Evolutionary conservation across 2,113 vertebrate species (phyloP).

Genomic region (Psettodes erumei): DNA sequence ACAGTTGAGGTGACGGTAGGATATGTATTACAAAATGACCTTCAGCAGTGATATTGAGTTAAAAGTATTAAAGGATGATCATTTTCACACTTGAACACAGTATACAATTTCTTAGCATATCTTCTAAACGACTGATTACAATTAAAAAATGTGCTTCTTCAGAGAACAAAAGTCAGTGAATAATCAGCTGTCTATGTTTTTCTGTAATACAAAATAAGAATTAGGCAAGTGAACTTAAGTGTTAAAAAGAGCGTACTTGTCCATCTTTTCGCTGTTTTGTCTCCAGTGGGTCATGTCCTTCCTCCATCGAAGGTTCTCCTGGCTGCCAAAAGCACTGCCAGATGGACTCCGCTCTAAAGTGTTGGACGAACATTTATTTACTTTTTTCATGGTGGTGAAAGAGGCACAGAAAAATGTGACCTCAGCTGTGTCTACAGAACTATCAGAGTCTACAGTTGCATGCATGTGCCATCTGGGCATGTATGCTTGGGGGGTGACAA

Average conservation of each 20-base stretch:
- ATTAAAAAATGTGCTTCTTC: not conserved
- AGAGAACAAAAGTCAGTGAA: not conserved
- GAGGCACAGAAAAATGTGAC: slow-evolving; percentile 28
- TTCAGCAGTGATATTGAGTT: slow-evolving; percentile 2
- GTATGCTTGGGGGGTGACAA: not conserved
- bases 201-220: not conserved
- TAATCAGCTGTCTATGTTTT: not conserved
- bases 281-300: slow-evolving; percentile 99
- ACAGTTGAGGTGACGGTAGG: not conserved
- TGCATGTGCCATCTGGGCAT: not conserved
- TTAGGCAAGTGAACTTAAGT: not conserved
- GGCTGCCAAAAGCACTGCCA: slow-evolving; percentile 97
- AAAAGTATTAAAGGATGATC: not conserved
- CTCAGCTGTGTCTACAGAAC: not conserved
- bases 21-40: not conserved
- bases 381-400: slow-evolving; percentile 23
- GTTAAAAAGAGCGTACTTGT: slow-evolving; percentile 88
- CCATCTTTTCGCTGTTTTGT: slow-evolving; percentile 96
- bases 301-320: slow-evolving; percentile 97
- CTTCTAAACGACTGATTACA: not conserved
- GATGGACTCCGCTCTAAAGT: slow-evolving; percentile 96
- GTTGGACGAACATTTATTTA: slow-evolving; percentile 39
- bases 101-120: not conserved
- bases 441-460: not conserved
- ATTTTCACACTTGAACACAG: not conserved